Base-by-base conservation (phyloP, 1,140 invertebrate species). In the Drosophila sproati region DNA sequence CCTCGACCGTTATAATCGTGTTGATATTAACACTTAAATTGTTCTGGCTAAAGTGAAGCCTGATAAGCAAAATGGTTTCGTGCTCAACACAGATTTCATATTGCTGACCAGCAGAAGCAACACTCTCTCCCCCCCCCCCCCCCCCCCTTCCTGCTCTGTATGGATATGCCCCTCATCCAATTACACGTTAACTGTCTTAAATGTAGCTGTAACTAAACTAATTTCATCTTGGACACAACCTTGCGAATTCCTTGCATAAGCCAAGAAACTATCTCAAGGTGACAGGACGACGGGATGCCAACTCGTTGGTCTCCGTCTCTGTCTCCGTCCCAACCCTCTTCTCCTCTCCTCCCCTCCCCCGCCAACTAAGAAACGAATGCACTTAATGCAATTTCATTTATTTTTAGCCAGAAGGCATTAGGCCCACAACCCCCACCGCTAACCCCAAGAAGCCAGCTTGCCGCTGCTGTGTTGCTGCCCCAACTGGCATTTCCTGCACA, bases 371-470 rank as follows among this genome's bases (percentile, higher is more conserved):
- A 35, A 61, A 47, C 56, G 31, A 60, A 71, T 71, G 80, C 80
- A 75, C 66, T 72, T 82, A 82, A 78, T 82, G 80, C 80, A 71
- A 82, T 82, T 82, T 41, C 50, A 32, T 45, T 78, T 78, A 67
- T 66, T 78, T 64, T 56, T 66, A 56, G 50, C 47, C 48, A 39
- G 34, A 34, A 47, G 51, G 4, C 39, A 50, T 20, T 20, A 20
- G 20, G 20, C 20, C 20, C 20, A n/a, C 61, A 52, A 35, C 39
- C 39, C 7, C 61, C 63, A 47, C 1, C 51, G n/a, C 48, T 29
- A 8, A 48, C 45, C 12, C 10, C 8, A 10, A 5, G 28, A 32
- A 4, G 10, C 8, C 20, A 20, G 1, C 20, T 20, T 20, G 2
- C 28, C 39, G 7, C 50, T 10, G 50, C 50, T 51, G 50, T 31